Conservation (phyloP, 2,888 invertebrate genomes). For the Hartigia nigra region DNA sequence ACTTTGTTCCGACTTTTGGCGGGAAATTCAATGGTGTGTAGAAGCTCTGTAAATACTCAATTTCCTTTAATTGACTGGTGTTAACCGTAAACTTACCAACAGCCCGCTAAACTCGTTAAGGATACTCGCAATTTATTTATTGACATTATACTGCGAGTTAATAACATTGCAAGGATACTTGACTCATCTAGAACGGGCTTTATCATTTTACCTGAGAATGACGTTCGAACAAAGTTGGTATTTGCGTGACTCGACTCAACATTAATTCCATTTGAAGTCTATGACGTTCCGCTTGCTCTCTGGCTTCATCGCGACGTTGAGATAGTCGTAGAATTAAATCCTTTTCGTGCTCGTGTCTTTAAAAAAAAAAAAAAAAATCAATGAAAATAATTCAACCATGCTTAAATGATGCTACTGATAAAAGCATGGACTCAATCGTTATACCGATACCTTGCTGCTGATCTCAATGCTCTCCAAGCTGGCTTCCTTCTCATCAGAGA, state of each 20-base stretch:
- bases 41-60: slow-evolving; percentile 41
- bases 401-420: neutral
- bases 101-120: neutral
- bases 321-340: slow-evolving; percentile 77
- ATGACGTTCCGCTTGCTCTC: slow-evolving; percentile 75
- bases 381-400: neutral
- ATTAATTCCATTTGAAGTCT: slow-evolving; percentile 79
- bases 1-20: slow-evolving; percentile 27
- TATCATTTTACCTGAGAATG: slow-evolving; percentile 71
- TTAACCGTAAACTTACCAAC: neutral
- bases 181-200: slow-evolving; percentile 3
- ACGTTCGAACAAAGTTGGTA: slow-evolving; percentile 78
- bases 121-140: neutral
- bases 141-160: neutral
- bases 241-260: slow-evolving; percentile 76
- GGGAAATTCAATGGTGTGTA: slow-evolving; percentile 35
- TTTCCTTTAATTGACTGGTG: slow-evolving; percentile 16
- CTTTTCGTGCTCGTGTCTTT: slow-evolving; percentile 70
- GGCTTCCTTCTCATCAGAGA: slow-evolving; percentile 73
- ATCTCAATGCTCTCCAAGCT: slow-evolving; percentile 76
- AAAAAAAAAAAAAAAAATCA: too few relatives aligned
- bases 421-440: neutral
- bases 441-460: slow-evolving; percentile 52
- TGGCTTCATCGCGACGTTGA: slow-evolving; percentile 76
- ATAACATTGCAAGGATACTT: neutral